Evolutionary conservation across 2,888 invertebrate species (phyloP), one percentile per base, ranked within the genome.

Genomic region (Diarsia mendica): DNA sequence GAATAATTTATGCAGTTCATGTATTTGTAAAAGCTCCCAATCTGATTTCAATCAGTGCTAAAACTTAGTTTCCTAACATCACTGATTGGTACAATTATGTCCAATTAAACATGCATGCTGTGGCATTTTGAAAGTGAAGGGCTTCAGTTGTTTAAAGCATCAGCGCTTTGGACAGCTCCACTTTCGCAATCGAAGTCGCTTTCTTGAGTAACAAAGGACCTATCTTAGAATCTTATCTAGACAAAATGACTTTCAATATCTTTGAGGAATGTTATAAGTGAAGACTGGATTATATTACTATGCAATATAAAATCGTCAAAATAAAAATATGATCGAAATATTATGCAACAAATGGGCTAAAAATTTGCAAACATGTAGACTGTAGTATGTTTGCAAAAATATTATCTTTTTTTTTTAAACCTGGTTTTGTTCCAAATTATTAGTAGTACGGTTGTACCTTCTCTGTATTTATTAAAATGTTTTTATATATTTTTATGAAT

Each of bases 121-220:
- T 23, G 9, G 13, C 6, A 55, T 48, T 78, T 39, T 53, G 18
- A 53, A 55, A 77, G 67, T 67, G 23, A 77, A 67, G 46, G 46
- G 33, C 0, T 77, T 48, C 15, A 77, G 15, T 49, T 49, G 11
- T 49, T 28, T 44, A 6, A 60, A 60, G n/a, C 39, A 49, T 49
- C 28, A 49, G 10, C n/a, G n/a, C n/a, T 68, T 58, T 44, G 11
- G 66, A 44, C 9, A 53, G 23, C 13, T 66, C 28, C 28, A 67
- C 28, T 67, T 49, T 58, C 13, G 5, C 46, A 23, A 53, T 53
- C 20, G 18, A 61, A 39, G 23, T 20, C 15, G 8, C 46, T 48
- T 64, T 65, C 8, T 33, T 33, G 20, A 18, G 1, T 60, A 18
- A 33, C 10, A 3, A 18, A 23, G 23, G 18, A 53, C 18, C 15